A percentile compares a stretch with the other conserved stretches of the same genome.
These are phyloP conservation scores for Thyatira batis DNA, from an alignment of 2,888 invertebrate genomes.

Conservation along the genomic window DNA sequence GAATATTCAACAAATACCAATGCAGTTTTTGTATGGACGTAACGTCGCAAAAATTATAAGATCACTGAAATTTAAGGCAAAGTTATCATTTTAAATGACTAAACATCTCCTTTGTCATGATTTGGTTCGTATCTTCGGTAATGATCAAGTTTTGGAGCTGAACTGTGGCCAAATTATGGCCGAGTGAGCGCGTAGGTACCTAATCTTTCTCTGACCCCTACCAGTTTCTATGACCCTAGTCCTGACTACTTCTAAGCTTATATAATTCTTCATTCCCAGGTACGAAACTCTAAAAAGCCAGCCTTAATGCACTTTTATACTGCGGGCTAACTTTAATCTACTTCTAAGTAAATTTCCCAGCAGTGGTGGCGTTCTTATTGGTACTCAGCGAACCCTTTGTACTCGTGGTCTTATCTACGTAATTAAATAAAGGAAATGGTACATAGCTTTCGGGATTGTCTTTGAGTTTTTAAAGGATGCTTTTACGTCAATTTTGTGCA, in stretches of 20 bases:
- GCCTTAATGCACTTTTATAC: not conserved
- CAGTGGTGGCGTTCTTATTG: conserved; percentile 10
- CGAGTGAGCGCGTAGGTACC: too few relatives aligned
- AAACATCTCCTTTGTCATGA: too few relatives aligned
- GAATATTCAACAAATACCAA: too few relatives aligned
- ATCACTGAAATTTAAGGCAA: too few relatives aligned
- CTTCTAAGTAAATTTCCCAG: conserved; percentile 9
- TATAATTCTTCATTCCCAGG: not conserved
- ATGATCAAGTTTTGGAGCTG: too few relatives aligned
- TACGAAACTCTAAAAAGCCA: not conserved
- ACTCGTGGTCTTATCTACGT: conserved; percentile 8
- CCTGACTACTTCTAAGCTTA: not conserved
- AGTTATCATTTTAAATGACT: too few relatives aligned
- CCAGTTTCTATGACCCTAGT: too few relatives aligned
- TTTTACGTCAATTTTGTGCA: conserved; percentile 25
- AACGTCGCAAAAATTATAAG: too few relatives aligned
- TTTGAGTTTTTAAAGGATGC: conserved; percentile 12
- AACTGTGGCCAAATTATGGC: too few relatives aligned
- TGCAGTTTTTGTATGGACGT: too few relatives aligned
- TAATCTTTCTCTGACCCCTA: too few relatives aligned
- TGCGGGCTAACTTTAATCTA: conserved; percentile 9
- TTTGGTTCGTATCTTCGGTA: too few relatives aligned
- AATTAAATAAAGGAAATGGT: conserved; percentile 4
- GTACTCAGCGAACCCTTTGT: conserved; percentile 6
- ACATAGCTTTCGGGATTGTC: conserved; percentile 1